Conservation (phyloP, 1,140 invertebrate species). For the Himalopsyche phryganea region DNA sequence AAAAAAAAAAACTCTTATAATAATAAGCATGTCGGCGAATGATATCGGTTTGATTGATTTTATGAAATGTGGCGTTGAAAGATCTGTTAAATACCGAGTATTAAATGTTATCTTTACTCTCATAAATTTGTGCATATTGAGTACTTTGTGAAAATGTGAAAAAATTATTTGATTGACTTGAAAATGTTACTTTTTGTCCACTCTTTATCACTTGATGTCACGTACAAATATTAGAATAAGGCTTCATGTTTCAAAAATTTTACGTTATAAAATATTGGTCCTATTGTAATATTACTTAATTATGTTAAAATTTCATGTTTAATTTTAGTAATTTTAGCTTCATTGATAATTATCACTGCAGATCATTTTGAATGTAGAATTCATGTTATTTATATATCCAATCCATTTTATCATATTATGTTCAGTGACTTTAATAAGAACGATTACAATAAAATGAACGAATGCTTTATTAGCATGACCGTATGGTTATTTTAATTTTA, state of each 20-base stretch:
- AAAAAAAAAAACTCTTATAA: too few species aligned
- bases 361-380: not conserved
- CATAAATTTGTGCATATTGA: too few species aligned
- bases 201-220: conserved; percentile 2
- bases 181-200: not conserved
- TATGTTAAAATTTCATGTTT: not conserved
- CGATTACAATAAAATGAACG: not conserved
- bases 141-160: too few species aligned
- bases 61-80: too few species aligned
- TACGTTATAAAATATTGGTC: not conserved
- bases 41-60: too few species aligned
- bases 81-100: too few species aligned
- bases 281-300: not conserved
- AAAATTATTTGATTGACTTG: too few species aligned
- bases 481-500: not conserved
- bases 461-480: not conserved
- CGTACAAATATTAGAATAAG: conserved; percentile 5
- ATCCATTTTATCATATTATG: not conserved
- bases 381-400: not conserved
- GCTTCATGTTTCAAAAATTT: not conserved
- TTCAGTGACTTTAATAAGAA: not conserved
- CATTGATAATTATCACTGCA: not conserved
- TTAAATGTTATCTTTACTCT: too few species aligned
- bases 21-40: too few species aligned
- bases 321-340: too few species aligned